These are phyloP conservation scores for Cirrhinus molitorella DNA, from an alignment of 2,797 vertebrate genomes.

Conservation along the genomic window DNA sequence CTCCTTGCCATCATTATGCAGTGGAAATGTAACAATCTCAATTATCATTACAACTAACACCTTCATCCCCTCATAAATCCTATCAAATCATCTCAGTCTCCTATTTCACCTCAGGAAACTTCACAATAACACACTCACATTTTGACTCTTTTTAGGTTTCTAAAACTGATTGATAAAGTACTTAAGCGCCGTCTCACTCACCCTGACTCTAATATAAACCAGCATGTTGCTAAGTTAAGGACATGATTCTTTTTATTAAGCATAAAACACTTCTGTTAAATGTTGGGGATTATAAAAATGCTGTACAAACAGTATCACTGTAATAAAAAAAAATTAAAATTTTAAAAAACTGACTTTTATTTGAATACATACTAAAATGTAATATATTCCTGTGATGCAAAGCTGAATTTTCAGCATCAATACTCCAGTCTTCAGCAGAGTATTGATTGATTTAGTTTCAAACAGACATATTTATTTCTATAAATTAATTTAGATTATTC, in stretches of 20 bases:
- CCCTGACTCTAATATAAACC: background rate
- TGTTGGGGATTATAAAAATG: background rate
- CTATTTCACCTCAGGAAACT: constrained; percentile 5
- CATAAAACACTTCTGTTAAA: background rate
- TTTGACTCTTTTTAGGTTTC: background rate
- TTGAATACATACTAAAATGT: background rate
- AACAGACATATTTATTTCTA: no score
- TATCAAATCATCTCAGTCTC: constrained; percentile 21
- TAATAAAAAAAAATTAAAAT: no score
- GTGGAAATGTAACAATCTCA: constrained; percentile 64
- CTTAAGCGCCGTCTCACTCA: background rate
- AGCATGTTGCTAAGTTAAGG: constrained; percentile 1
- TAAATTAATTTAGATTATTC: no score
- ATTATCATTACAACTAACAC: constrained; percentile 72
- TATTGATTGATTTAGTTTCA: no score
- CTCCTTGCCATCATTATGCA: constrained; percentile 44
- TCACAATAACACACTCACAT: background rate
- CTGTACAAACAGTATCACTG: background rate
- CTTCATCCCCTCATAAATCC: constrained; percentile 34
- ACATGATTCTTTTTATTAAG: background rate
- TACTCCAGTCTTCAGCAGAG: background rate
- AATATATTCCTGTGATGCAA: background rate
- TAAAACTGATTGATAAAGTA: background rate
- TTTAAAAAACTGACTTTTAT: background rate
- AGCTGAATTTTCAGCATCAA: background rate